Evolutionary conservation across 2,113 vertebrate species (phyloP).

Genomic region (Lophura nycthemera): DNA sequence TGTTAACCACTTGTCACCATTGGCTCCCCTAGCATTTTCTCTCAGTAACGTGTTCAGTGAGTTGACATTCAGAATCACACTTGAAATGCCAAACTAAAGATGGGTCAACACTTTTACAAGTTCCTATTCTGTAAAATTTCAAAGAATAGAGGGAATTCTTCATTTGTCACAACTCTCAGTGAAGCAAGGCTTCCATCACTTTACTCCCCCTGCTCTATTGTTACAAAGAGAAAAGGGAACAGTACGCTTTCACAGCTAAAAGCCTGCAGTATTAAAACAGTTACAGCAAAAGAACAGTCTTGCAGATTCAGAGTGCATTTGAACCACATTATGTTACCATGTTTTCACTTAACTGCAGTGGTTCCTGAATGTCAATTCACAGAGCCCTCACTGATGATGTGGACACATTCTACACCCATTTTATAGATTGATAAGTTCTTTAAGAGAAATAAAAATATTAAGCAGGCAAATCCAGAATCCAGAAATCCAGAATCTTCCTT

Average conservation of each 20-base stretch:
- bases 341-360: background rate
- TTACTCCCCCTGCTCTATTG: background rate
- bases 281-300: background rate
- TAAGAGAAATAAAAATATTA: background rate
- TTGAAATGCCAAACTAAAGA: slow-evolving; percentile 29
- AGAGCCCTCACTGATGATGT: background rate
- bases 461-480: background rate
- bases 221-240: slow-evolving; percentile 11
- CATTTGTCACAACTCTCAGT: background rate
- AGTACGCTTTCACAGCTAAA: background rate
- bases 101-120: slow-evolving; percentile 5
- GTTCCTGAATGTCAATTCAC: background rate
- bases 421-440: background rate
- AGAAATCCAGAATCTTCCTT: background rate
- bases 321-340: background rate
- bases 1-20: slow-evolving; percentile 2
- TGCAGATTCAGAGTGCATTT: background rate
- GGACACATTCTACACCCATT: background rate
- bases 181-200: background rate
- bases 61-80: slow-evolving; percentile 21
- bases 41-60: background rate
- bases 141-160: background rate
- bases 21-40: background rate
- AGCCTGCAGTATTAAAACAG: background rate
- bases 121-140: background rate